Evolutionary conservation across 2,888 invertebrate genomes (phyloP).

Genomic region (Taenaris catops): DNA sequence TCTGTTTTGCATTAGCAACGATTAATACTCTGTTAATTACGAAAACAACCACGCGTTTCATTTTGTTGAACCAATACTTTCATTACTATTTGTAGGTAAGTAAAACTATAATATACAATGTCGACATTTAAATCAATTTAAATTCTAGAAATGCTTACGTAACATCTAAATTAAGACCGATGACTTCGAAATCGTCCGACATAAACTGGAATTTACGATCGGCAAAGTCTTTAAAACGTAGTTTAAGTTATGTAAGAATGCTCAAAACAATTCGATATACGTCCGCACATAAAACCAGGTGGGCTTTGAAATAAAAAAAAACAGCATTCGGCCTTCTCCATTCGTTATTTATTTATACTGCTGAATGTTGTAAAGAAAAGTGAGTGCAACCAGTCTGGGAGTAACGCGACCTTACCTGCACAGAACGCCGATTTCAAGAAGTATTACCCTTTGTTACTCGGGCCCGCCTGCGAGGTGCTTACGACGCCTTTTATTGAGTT

Average conservation of each 20-base stretch:
- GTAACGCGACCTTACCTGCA: constrained; percentile 63
- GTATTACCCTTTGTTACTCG: constrained; percentile 66
- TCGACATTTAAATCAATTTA: constrained; percentile 5
- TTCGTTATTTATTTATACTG: constrained; percentile 41
- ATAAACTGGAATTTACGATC: constrained; percentile 63
- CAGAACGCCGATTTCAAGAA: constrained; percentile 59
- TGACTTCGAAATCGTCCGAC: constrained; percentile 53
- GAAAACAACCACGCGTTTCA: too few species aligned
- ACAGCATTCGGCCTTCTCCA: constrained; percentile 46
- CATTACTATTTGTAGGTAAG: not conserved
- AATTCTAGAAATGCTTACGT: constrained; percentile 37
- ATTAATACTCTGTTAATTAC: too few species aligned
- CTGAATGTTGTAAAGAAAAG: constrained; percentile 50
- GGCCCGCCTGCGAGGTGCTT: constrained; percentile 44
- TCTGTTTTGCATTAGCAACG: too few species aligned
- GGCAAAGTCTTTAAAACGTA: constrained; percentile 52
- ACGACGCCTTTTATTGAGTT: constrained; percentile 47
- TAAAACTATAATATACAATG: constrained; percentile 3
- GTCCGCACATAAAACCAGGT: constrained; percentile 59
- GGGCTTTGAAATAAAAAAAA: constrained; percentile 55
- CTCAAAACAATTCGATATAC: constrained; percentile 56
- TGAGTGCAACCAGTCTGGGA: constrained; percentile 47
- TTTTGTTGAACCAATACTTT: not conserved
- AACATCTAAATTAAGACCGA: constrained; percentile 54
- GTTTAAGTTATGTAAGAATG: constrained; percentile 65